Evolutionary conservation across 2,888 invertebrate genomes (phyloP).

Genomic region (Dryobotodes eremita): DNA sequence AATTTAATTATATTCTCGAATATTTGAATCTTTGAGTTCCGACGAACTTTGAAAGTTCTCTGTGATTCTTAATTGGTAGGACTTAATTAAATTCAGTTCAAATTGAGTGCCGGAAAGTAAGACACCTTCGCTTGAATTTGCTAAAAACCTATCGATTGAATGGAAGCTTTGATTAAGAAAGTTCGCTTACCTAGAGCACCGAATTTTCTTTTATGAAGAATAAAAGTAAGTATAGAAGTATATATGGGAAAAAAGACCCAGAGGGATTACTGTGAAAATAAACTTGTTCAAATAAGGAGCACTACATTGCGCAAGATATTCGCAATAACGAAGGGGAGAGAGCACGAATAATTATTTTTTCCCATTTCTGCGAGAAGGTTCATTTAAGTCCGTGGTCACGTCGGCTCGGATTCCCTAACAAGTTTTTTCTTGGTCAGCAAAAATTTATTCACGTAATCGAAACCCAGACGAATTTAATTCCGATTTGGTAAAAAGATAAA

Average conservation of each 20-base stretch:
- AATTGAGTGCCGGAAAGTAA: constrained; percentile 68
- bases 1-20: constrained; percentile 81
- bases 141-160: constrained; percentile 27
- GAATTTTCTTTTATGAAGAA: constrained; percentile 29
- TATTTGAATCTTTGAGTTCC: constrained; percentile 75
- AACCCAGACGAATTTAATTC: constrained; percentile 65
- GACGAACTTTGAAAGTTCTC: constrained; percentile 72
- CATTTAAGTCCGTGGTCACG: constrained; percentile 74
- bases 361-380: constrained; percentile 66
- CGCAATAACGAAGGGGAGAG: constrained; percentile 63
- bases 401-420: constrained; percentile 69
- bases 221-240: constrained; percentile 34
- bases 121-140: constrained; percentile 31
- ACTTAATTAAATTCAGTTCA: constrained; percentile 77
- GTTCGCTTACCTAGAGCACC: neutral
- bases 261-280: constrained; percentile 66
- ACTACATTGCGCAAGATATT: constrained; percentile 68
- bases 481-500: constrained; percentile 61
- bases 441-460: constrained; percentile 76
- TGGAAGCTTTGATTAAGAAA: constrained; percentile 14
- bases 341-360: constrained; percentile 73
- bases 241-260: constrained; percentile 50
- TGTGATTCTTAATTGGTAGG: constrained; percentile 76
- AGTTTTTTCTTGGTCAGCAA: constrained; percentile 74
- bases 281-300: constrained; percentile 71